Evolutionary conservation across 2,113 vertebrate species (phyloP).

Genomic region (Hypocryptadius cinnamomeus): DNA sequence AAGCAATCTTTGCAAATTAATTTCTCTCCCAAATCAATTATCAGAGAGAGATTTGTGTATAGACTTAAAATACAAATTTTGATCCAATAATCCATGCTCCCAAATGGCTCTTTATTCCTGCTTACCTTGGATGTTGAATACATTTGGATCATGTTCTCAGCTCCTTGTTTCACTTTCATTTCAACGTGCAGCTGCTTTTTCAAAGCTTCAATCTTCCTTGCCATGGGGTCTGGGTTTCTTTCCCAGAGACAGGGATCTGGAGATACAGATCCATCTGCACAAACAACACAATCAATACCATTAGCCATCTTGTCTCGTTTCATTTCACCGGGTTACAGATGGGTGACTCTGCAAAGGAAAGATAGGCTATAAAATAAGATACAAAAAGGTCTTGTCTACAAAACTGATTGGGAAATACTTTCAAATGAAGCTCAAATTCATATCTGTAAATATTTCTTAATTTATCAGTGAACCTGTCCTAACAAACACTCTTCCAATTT

Average conservation of each 20-base stretch:
- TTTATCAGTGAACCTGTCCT: not conserved
- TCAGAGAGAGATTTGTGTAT: not conserved
- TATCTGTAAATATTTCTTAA: not conserved
- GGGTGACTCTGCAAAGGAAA: not conserved
- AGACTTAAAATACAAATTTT: not conserved
- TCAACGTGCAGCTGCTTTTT: slow-evolving; percentile 91
- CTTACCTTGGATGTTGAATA: slow-evolving; percentile 84
- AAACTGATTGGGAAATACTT: not conserved
- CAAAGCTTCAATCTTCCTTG: slow-evolving; percentile 76
- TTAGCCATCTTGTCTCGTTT: not conserved
- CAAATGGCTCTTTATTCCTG: not conserved
- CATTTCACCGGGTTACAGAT: not conserved
- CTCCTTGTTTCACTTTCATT: slow-evolving; percentile 93
- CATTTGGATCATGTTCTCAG: slow-evolving; percentile 92
- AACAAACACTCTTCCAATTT: not conserved
- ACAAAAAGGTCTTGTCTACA: not conserved
- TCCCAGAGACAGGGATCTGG: slow-evolving; percentile 73
- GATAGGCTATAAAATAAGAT: not conserved
- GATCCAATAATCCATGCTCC: not conserved
- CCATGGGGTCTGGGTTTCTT: slow-evolving; percentile 69
- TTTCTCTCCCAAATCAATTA: not conserved
- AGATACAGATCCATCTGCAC: slow-evolving; percentile 52
- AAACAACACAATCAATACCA: not conserved
- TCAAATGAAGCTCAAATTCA: not conserved
- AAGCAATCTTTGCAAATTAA: not conserved